Evolutionary conservation across 1,140 invertebrate species (phyloP), one percentile per base, ranked within the genome.

Genomic region (Drosophila ironensis): DNA sequence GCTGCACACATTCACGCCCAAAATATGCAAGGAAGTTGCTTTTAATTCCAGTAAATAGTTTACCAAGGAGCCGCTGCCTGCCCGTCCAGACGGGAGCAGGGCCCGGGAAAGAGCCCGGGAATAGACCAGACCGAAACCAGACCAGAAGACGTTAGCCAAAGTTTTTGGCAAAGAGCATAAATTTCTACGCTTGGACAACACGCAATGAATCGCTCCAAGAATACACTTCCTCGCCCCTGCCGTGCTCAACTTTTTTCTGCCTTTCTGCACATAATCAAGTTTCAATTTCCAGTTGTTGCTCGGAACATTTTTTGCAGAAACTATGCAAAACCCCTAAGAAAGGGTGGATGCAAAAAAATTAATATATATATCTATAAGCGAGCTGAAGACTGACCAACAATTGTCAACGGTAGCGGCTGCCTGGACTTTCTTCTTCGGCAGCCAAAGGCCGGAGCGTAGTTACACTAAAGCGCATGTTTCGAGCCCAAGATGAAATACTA

Each of bases 221-320:
- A 60, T 35, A 25, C 37, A 22, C 37, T 19, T 12, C 24, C 38
- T 28, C n/a, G 11, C 20, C 17, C 14, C 20, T 27, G 25, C 14
- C 30, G 11, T 33, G n/a, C 30, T 14, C 14, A 63, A 25, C 30
- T 73, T 81, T 80, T 80, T 75, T 81, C 71, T 63, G 77, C 67
- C 68, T 56, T 60, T 82, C 78, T 76, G 78, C 78, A 82, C 78
- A 82, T 82, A 82, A 82, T 82, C 78, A 82, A 82, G 78, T 84
- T 84, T 82, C 78, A 82, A 82, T 82, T 82, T 82, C 24, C 72
- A 81, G 77, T 81, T 82, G 72, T 68, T 81, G 67, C 77, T 50
- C 33, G 64, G 40, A 57, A 61, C 19, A 75, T 67, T 80, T 77
- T 54, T 53, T 53, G 42, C 45, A 30, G 45, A 67, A 80, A 80